Conservation (phyloP, 1,140 invertebrate genomes). For the Apis laboriosa region DNA sequence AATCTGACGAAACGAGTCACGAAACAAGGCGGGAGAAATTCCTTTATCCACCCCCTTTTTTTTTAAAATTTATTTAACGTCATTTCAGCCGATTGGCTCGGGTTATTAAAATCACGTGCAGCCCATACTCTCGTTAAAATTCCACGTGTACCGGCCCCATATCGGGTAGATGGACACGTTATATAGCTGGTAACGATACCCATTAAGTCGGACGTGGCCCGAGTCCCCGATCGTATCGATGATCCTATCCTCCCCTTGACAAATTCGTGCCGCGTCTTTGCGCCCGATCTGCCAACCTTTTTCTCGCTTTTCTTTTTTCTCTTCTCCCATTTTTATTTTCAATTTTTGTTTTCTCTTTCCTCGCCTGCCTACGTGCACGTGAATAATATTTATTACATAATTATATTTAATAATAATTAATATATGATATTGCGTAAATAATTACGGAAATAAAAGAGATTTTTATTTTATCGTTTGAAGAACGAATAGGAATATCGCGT, state of each 20-base stretch:
- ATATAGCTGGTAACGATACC: conserved; percentile 17
- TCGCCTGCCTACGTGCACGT: background rate
- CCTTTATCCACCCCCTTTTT: background rate
- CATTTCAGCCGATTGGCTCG: background rate
- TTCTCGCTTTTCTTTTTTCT: background rate
- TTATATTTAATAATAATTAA: too few species aligned
- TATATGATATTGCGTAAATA: too few species aligned
- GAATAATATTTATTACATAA: too few species aligned
- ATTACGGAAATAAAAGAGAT: too few species aligned
- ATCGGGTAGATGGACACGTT: conserved; percentile 22
- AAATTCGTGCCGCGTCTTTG: conserved; percentile 29
- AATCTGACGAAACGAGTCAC: background rate
- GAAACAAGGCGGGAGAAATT: background rate
- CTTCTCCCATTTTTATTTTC: background rate
- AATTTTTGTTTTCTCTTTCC: background rate
- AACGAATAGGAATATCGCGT: too few species aligned
- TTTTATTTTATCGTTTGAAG: too few species aligned
- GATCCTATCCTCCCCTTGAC: conserved; percentile 11
- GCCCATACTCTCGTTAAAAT: background rate
- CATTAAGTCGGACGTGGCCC: conserved; percentile 26
- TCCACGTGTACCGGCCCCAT: background rate
- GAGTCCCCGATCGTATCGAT: conserved; percentile 32
- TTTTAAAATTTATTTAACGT: background rate
- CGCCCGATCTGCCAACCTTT: background rate
- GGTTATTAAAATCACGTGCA: conserved; percentile 29